Percentiles rank a stretch among this genome's conserved stretches.
These are phyloP conservation scores for Caerostris extrusa DNA, from an alignment of 1,140 invertebrate species.

Conservation along the genomic window DNA sequence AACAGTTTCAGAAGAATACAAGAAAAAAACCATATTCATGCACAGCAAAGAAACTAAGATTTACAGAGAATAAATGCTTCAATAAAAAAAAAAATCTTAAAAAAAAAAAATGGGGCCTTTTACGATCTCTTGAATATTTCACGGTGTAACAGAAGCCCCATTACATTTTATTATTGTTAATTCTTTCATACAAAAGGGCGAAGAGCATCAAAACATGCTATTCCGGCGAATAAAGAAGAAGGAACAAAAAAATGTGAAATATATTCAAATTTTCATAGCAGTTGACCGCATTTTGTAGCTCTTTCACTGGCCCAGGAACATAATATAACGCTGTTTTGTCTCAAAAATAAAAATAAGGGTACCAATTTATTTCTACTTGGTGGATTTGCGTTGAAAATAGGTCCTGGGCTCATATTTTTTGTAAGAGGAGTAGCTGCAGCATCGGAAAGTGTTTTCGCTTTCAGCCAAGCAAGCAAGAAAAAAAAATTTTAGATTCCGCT, in stretches of 20 bases:
- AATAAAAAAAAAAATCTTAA: slow-evolving; percentile 1
- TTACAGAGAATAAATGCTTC: neutral
- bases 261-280: slow-evolving; percentile 55
- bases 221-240: neutral
- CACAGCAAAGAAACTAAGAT: neutral
- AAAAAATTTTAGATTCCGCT: slow-evolving; percentile 15
- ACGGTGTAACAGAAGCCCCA: slow-evolving; percentile 21
- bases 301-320: neutral
- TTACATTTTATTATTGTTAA: slow-evolving; percentile 62
- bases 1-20: neutral
- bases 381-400: neutral
- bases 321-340: slow-evolving; percentile 23
- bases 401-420: slow-evolving; percentile 4
- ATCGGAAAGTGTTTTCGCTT: neutral
- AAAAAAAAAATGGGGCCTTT: neutral
- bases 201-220: slow-evolving; percentile 1
- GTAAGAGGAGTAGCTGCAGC: neutral
- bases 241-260: slow-evolving; percentile 21
- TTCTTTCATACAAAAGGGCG: neutral
- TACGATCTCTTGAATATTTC: slow-evolving; percentile 33
- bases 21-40: slow-evolving; percentile 18
- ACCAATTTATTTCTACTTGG: slow-evolving; percentile 56
- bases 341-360: neutral
- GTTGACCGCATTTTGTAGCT: slow-evolving; percentile 35
- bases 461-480: slow-evolving; percentile 4